A percentile compares a stretch with the other conserved stretches of the same genome.
Conservation (phyloP, 2,113 vertebrate genomes). For the Vombatus ursinus region DNA sequence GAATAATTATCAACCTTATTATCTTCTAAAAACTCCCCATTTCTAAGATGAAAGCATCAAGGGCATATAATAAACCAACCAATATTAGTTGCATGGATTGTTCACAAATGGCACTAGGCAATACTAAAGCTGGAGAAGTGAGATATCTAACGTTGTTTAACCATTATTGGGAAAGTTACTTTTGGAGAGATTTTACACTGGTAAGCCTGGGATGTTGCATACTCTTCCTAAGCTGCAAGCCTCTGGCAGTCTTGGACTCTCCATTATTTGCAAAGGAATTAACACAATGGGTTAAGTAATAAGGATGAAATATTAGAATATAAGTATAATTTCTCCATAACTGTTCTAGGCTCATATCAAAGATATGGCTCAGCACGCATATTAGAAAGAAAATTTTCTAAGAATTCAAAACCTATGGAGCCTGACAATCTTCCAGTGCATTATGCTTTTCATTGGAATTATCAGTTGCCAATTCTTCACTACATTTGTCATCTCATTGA, state of each 20-base stretch:
- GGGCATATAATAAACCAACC: neutral
- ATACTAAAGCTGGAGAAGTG: neutral
- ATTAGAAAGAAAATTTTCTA: constrained; percentile 15
- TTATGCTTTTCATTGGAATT: neutral
- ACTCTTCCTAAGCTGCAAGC: neutral
- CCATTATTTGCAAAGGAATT: neutral
- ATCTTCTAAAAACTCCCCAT: neutral
- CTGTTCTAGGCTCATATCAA: neutral
- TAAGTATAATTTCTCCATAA: neutral
- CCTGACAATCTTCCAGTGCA: neutral
- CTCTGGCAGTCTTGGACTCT: neutral
- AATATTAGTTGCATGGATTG: neutral
- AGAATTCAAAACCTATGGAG: neutral
- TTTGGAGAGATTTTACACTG: neutral
- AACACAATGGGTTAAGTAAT: neutral
- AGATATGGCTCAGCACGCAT: neutral
- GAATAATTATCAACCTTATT: constrained; percentile 5
- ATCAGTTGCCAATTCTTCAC: neutral
- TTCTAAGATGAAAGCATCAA: constrained; percentile 39
- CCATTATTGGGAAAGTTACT: neutral
- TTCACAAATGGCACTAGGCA: neutral
- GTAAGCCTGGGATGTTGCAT: neutral
- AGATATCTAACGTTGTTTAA: neutral
- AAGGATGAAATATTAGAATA: neutral
- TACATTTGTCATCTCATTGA: neutral